Evolutionary conservation across 23 tunicate species (phyloP).

Genomic region (Phallusia fumigata): DNA sequence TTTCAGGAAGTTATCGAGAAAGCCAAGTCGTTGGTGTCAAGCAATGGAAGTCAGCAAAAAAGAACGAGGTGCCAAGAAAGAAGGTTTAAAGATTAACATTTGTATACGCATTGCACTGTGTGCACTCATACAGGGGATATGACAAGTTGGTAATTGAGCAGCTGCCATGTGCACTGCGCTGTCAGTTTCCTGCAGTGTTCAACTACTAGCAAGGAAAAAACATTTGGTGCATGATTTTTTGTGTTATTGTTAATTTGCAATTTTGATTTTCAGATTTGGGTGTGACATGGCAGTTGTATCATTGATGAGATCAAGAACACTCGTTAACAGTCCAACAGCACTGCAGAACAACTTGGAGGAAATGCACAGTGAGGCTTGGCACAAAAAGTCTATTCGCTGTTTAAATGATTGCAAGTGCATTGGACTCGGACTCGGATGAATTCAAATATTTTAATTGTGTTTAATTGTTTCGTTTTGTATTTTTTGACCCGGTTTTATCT

Average conservation of each 20-base stretch:
- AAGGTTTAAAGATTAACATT: too few species aligned
- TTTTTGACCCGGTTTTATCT: too few species aligned
- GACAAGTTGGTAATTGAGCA: neutral
- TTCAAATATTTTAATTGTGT: neutral
- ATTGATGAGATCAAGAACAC: conserved; percentile 3
- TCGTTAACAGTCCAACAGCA: conserved; percentile 24
- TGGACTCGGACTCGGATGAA: too few species aligned
- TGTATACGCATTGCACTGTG: too few species aligned
- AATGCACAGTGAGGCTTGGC: conserved; percentile 8
- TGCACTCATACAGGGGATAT: too few species aligned
- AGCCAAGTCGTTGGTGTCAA: too few species aligned
- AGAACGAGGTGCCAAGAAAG: too few species aligned
- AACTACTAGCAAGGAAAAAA: conserved; percentile 14
- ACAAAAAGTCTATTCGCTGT: neutral
- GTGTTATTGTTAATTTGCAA: too few species aligned
- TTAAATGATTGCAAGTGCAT: neutral
- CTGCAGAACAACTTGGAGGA: neutral
- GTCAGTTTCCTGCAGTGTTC: neutral
- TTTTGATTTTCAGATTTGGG: neutral
- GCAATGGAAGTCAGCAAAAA: too few species aligned
- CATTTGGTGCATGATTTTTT: too few species aligned
- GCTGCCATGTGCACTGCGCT: neutral
- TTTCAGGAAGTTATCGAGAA: too few species aligned
- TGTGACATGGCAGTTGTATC: conserved; percentile 1
- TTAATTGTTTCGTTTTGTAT: neutral